These are phyloP conservation scores for Conops quadrifasciatus DNA, from an alignment of 2,888 invertebrate genomes.

Conservation along the genomic window DNA sequence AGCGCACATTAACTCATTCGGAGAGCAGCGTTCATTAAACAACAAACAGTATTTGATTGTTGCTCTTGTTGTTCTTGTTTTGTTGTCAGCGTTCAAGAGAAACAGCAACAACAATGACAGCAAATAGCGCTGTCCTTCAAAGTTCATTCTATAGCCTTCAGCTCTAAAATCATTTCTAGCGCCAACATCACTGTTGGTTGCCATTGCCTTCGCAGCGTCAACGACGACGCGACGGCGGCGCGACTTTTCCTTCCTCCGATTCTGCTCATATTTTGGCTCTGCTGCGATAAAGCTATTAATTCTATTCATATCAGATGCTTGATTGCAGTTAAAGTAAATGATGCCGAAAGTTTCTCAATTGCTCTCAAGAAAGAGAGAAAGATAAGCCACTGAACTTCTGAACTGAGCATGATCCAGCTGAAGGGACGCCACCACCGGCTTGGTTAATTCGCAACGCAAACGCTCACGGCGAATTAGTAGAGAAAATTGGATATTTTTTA, in stretches of 20 bases:
- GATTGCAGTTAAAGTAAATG: constrained; percentile 27
- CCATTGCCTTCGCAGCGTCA: background rate
- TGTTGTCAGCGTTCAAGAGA: background rate
- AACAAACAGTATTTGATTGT: background rate
- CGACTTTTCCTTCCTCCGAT: background rate
- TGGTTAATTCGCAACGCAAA: background rate
- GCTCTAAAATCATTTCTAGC: background rate
- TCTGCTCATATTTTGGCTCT: constrained; percentile 15
- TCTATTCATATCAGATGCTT: constrained; percentile 24
- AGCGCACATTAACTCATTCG: constrained; percentile 9
- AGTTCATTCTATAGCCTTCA: background rate
- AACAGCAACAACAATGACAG: background rate
- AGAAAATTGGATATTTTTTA: background rate
- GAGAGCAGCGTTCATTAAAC: background rate
- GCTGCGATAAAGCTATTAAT: constrained; percentile 15
- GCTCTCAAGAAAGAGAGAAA: constrained; percentile 5
- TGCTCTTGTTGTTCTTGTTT: background rate
- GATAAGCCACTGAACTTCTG: constrained; percentile 2
- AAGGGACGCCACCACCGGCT: background rate
- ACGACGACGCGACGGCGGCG: background rate
- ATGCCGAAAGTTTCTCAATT: constrained; percentile 22
- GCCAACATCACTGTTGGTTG: background rate
- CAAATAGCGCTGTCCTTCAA: background rate
- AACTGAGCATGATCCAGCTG: background rate
- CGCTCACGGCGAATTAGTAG: background rate